A percentile compares a stretch with the other conserved stretches of the same genome.
These are phyloP conservation scores for Syngnathus acus DNA, from an alignment of 2,797 vertebrate genomes.

Conservation along the genomic window DNA sequence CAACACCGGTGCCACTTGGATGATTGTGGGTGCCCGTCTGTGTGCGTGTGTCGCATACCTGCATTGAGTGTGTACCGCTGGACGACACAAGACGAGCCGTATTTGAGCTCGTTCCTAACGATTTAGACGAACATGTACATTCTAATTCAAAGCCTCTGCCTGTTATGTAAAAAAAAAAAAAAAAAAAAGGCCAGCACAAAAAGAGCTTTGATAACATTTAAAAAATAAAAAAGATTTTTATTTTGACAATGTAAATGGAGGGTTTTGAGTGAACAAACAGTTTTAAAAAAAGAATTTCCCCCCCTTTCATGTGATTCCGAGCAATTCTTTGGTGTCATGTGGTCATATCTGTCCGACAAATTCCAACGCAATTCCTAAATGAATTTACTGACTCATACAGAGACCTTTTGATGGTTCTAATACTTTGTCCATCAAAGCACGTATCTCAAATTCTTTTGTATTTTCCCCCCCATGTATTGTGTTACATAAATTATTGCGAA, in stretches of 20 bases:
- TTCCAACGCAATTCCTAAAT: not conserved
- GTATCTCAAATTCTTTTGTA: not conserved
- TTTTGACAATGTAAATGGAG: not conserved
- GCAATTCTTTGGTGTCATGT: not conserved
- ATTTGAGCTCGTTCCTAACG: not conserved
- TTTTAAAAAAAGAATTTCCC: not conserved
- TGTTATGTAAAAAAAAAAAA: too few species aligned
- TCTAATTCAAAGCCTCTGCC: not conserved
- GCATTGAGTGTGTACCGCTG: not conserved
- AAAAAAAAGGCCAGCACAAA: too few species aligned
- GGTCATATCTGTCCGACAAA: too few species aligned
- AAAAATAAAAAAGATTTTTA: not conserved
- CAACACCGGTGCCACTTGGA: constrained; percentile 41
- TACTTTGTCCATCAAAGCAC: not conserved
- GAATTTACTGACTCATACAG: not conserved
- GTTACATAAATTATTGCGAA: too few species aligned
- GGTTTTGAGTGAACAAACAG: not conserved
- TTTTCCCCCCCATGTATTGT: too few species aligned
- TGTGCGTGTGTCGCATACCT: constrained; percentile 1
- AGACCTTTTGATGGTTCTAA: not conserved
- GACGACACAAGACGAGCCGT: not conserved
- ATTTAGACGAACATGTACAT: not conserved
- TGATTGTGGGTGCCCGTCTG: constrained; percentile 9
- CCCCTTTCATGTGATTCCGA: not conserved
- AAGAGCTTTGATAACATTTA: not conserved